Evolutionary conservation across 1,140 invertebrate species (phyloP).

Genomic region (Aphis gossypii): DNA sequence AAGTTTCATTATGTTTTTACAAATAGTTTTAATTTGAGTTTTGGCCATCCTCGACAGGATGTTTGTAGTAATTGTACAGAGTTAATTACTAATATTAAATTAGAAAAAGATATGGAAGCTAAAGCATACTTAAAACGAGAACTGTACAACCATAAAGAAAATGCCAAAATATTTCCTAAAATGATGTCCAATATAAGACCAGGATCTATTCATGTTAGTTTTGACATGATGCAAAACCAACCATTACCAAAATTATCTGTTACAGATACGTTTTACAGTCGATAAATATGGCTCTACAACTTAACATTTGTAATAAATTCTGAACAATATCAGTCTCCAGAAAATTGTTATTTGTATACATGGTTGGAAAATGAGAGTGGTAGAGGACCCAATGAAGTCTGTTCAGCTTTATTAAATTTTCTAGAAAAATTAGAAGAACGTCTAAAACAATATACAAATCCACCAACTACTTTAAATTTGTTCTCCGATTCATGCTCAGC

Average conservation of each 20-base stretch:
- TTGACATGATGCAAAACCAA: slow-evolving; percentile 59
- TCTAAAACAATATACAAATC: background rate
- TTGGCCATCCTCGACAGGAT: background rate
- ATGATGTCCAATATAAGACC: background rate
- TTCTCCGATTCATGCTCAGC: slow-evolving; percentile 49
- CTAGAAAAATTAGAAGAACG: slow-evolving; percentile 44
- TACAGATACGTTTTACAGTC: slow-evolving; percentile 60
- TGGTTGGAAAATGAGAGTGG: slow-evolving; percentile 62
- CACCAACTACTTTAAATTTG: slow-evolving; percentile 33
- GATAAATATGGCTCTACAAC: slow-evolving; percentile 63
- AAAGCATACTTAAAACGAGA: slow-evolving; percentile 11
- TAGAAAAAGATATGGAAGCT: background rate
- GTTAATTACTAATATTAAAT: slow-evolving; percentile 9
- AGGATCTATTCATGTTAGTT: slow-evolving; percentile 26
- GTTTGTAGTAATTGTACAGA: slow-evolving; percentile 1
- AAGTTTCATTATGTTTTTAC: background rate
- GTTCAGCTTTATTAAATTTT: slow-evolving; percentile 61
- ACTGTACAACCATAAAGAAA: background rate
- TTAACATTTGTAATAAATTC: slow-evolving; percentile 62
- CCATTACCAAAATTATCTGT: slow-evolving; percentile 58
- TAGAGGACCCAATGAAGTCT: slow-evolving; percentile 61
- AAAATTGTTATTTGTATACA: slow-evolving; percentile 61
- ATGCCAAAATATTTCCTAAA: background rate
- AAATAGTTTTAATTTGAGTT: slow-evolving; percentile 11
- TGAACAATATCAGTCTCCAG: background rate